phyloP scores from a whole-genome alignment of 2,797 vertebrate species.

The Danio kyathit region DNA sequence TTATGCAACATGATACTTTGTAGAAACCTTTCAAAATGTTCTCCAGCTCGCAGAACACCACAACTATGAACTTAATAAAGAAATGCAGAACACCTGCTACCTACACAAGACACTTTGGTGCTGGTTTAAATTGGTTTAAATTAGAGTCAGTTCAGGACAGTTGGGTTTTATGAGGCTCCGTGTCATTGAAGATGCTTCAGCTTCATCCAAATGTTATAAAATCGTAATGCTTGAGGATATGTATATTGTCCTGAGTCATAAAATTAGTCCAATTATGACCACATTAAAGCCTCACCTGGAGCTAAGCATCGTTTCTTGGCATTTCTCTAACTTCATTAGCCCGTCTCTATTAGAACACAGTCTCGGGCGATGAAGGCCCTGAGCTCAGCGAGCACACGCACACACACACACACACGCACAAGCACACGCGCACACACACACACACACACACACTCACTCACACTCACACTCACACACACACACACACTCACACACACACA shows the following conservation, averaged over 20 bases:
- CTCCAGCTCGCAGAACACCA: background rate
- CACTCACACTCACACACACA: too few relatives aligned
- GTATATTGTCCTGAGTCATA: conserved; percentile 19
- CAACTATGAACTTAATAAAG: background rate
- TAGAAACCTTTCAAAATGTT: background rate
- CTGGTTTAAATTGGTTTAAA: conserved; percentile 12
- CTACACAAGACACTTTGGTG: conserved; percentile 2
- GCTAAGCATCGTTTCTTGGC: conserved; percentile 38
- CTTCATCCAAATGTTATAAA: conserved; percentile 18
- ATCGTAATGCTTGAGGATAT: conserved; percentile 4
- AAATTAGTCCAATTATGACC: conserved; percentile 27
- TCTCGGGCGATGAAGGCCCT: background rate
- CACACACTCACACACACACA: too few relatives aligned
- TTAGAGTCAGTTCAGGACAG: conserved; percentile 15
- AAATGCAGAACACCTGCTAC: conserved; percentile 6
- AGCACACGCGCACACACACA: too few relatives aligned
- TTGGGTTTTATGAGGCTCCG: background rate
- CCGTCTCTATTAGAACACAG: background rate
- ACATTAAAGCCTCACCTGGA: conserved; percentile 40
- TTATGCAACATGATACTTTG: background rate
- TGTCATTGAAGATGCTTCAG: conserved; percentile 18
- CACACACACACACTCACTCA: too few relatives aligned
- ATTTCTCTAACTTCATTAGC: conserved; percentile 43
- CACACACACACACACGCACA: too few relatives aligned
- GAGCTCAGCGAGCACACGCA: background rate